Conservation (phyloP, 37 sponge, comb jelly and placozoan species). For the Crambe crambe region DNA sequence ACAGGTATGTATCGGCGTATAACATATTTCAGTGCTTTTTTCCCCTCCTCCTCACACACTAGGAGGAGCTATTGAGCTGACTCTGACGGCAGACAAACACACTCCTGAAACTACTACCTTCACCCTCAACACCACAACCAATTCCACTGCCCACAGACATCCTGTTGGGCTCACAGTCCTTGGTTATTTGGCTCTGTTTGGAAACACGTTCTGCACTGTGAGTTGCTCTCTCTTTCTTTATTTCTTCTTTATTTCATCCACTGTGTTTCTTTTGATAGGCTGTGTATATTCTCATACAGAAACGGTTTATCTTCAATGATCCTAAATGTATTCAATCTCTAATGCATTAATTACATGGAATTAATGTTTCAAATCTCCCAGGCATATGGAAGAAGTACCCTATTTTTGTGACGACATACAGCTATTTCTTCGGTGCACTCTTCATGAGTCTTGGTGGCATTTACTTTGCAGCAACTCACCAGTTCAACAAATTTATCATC, state of each 20-base stretch:
- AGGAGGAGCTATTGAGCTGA: slow-evolving; percentile 74
- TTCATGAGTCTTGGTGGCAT: slow-evolving; percentile 68
- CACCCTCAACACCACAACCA: no score
- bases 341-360: no score
- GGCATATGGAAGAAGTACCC: slow-evolving; percentile 67
- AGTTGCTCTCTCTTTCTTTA: not conserved
- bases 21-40: no score
- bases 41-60: no score
- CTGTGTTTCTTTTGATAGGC: slow-evolving; percentile 29
- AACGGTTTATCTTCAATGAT: slow-evolving; percentile 60
- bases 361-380: no score
- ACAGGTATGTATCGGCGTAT: no score
- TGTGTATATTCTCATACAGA: slow-evolving; percentile 66
- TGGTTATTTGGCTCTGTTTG: slow-evolving; percentile 51
- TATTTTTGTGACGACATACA: slow-evolving; percentile 65
- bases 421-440: slow-evolving; percentile 78
- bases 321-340: not conserved
- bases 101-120: not conserved
- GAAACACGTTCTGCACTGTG: slow-evolving; percentile 47
- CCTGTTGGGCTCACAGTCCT: no score
- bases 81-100: slow-evolving; percentile 6
- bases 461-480: slow-evolving; percentile 22
- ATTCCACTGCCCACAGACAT: no score
- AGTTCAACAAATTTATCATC: slow-evolving; percentile 28
- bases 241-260: not conserved